A percentile compares a stretch with the other conserved stretches of the same genome.
phyloP scores from a whole-genome alignment of 2,113 vertebrate genomes.

The Mola mola region DNA sequence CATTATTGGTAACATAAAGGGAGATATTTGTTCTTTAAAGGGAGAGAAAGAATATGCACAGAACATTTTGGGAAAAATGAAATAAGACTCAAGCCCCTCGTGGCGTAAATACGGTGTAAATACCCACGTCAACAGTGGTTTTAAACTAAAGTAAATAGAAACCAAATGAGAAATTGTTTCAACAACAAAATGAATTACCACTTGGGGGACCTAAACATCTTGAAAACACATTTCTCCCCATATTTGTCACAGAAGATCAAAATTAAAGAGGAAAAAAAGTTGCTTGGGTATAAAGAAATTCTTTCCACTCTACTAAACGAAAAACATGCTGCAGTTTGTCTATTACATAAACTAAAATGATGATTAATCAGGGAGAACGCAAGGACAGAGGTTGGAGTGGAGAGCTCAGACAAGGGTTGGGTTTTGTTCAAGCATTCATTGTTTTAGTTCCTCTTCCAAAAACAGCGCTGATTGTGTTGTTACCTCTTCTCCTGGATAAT shows the following conservation, averaged over 20 bases:
- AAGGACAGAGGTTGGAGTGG: neutral
- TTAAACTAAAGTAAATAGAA: slow-evolving; percentile 16
- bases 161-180: too few species aligned
- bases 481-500: slow-evolving; percentile 5
- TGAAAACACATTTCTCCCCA: slow-evolving; percentile 32
- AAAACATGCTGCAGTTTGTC: slow-evolving; percentile 17
- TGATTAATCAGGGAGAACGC: too few species aligned
- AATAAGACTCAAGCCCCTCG: too few species aligned
- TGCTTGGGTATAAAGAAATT: slow-evolving; percentile 4
- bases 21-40: neutral
- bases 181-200: too few species aligned
- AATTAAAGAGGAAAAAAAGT: slow-evolving; percentile 31
- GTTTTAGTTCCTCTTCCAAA: slow-evolving; percentile 29
- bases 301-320: slow-evolving; percentile 20
- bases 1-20: neutral
- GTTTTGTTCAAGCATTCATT: slow-evolving; percentile 3
- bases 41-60: neutral
- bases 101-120: too few species aligned
- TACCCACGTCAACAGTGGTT: neutral
- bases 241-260: slow-evolving; percentile 46
- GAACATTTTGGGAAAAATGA: too few species aligned
- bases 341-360: neutral
- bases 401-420: neutral
- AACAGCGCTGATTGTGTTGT: neutral
- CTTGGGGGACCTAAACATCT: too few species aligned